Conservation (phyloP, 2,888 invertebrate species). For the Pseudoips prasinana region DNA sequence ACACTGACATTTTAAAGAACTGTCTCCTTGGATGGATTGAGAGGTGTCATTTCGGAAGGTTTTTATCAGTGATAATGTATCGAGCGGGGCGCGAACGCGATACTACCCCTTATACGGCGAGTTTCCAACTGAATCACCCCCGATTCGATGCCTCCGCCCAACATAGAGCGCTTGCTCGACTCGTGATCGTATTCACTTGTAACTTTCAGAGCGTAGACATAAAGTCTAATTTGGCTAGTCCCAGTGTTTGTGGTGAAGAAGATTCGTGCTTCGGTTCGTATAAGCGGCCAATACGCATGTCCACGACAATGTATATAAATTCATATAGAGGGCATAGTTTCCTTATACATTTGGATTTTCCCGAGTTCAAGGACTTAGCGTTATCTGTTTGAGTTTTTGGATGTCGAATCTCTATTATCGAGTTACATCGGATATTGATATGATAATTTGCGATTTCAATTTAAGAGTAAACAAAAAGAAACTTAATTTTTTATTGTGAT, state of each 20-base stretch:
- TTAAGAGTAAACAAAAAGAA: conserved; percentile 1
- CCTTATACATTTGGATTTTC: conserved; percentile 75
- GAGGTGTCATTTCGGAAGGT: conserved; percentile 67
- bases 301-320: conserved; percentile 74
- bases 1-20: conserved; percentile 50
- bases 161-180: conserved; percentile 77
- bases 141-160: conserved; percentile 79
- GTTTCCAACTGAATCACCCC: conserved; percentile 78
- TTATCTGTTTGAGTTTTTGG: conserved; percentile 69
- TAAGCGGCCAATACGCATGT: conserved; percentile 80
- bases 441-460: conserved; percentile 20
- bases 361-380: conserved; percentile 76
- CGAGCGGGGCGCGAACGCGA: conserved; percentile 60
- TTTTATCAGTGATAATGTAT: conserved; percentile 65
- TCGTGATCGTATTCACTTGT: conserved; percentile 33
- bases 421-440: conserved; percentile 41
- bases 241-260: conserved; percentile 58
- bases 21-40: conserved; percentile 50
- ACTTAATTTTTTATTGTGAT: too few species aligned
- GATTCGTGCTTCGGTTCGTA: conserved; percentile 73
- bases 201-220: conserved; percentile 30
- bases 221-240: conserved; percentile 46
- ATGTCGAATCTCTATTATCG: conserved; percentile 45
- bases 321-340: conserved; percentile 74
- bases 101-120: conserved; percentile 68